Percentiles rank a stretch among this genome's conserved stretches.
Evolutionary conservation across 2,113 vertebrate genomes (phyloP).

Genomic region (Ginglymostoma cirratum): DNA sequence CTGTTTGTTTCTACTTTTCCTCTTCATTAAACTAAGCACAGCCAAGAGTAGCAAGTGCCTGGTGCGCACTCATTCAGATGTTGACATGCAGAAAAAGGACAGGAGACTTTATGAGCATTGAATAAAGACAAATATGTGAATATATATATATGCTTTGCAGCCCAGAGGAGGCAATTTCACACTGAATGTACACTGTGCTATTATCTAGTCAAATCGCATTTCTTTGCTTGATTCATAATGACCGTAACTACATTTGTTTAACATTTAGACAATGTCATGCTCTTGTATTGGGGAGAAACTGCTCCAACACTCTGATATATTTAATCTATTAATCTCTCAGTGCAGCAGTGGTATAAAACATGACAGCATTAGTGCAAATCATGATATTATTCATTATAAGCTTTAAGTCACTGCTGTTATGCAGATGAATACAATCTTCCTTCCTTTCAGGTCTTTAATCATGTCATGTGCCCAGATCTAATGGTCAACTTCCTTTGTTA

Average conservation of each 20-base stretch:
- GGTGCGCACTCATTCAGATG: background rate
- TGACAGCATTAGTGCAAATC: background rate
- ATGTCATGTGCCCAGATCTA: too few relatives aligned
- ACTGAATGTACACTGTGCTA: background rate
- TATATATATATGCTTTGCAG: background rate
- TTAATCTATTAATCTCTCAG: constrained; percentile 4
- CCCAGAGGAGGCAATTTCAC: background rate
- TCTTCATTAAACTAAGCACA: background rate
- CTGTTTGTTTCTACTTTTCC: background rate
- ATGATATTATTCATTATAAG: background rate
- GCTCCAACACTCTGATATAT: background rate
- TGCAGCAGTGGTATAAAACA: too few relatives aligned
- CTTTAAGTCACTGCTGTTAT: background rate
- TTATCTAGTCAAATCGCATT: background rate
- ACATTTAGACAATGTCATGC: background rate
- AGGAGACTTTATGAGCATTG: background rate
- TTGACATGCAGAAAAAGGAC: background rate
- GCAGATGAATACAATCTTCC: background rate
- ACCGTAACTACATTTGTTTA: constrained; percentile 24
- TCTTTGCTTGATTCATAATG: background rate
- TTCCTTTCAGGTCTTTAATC: background rate
- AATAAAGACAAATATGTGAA: background rate
- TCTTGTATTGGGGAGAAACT: background rate
- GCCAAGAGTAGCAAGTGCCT: background rate
- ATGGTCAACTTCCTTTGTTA: background rate